These are phyloP conservation scores for Sebastes schlegelii DNA, from an alignment of 2,113 vertebrate genomes.

Conservation along the genomic window DNA sequence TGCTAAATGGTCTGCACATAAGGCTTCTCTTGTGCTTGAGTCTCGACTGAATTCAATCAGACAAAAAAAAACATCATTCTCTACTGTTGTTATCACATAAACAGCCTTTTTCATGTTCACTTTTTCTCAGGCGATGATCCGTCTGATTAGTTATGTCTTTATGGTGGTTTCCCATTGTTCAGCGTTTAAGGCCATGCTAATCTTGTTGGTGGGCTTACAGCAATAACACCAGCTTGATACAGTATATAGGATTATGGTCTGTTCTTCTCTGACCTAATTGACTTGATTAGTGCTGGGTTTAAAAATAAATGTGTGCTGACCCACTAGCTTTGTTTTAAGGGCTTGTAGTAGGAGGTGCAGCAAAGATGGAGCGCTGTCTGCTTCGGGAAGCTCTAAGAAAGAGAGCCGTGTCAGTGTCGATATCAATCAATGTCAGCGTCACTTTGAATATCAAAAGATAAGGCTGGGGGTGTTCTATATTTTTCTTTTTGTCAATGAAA, in stretches of 20 bases:
- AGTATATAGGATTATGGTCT: slow-evolving; percentile 69
- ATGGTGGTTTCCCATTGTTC: slow-evolving; percentile 37
- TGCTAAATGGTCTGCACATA: background rate
- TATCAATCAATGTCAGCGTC: background rate
- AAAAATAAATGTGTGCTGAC: slow-evolving; percentile 80
- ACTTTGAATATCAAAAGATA: background rate
- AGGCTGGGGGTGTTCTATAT: background rate
- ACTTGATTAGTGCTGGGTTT: slow-evolving; percentile 78
- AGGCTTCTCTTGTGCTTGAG: background rate
- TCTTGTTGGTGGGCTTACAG: slow-evolving; percentile 59
- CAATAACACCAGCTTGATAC: slow-evolving; percentile 47
- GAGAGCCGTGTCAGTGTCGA: background rate
- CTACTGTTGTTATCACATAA: background rate
- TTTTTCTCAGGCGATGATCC: slow-evolving; percentile 20
- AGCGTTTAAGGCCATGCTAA: slow-evolving; percentile 44
- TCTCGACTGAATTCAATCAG: slow-evolving; percentile 1
- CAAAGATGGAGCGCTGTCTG: slow-evolving; percentile 18
- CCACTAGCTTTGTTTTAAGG: slow-evolving; percentile 76
- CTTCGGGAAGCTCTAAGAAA: slow-evolving; percentile 21
- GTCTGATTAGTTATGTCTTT: slow-evolving; percentile 41
- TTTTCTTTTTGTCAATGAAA: background rate
- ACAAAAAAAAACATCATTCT: background rate
- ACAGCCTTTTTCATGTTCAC: slow-evolving; percentile 28
- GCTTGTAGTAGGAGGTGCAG: slow-evolving; percentile 36
- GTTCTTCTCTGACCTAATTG: slow-evolving; percentile 80